Conservation (phyloP, 2,797 vertebrate species). For the Monodelphis domestica region DNA sequence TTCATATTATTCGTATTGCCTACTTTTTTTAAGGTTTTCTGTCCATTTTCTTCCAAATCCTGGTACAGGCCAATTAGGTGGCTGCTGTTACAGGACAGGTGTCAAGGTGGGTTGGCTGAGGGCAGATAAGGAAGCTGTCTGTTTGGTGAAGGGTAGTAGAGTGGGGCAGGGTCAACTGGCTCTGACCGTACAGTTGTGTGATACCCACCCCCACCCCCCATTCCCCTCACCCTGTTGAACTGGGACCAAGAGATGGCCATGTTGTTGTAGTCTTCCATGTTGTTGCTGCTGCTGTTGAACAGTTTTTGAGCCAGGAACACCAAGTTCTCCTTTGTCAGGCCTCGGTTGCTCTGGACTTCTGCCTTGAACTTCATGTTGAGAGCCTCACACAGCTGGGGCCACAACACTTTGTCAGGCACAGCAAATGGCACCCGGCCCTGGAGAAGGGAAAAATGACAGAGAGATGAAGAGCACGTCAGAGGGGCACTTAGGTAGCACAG, state of each 20-base stretch:
- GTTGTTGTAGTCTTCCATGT: constrained; percentile 92
- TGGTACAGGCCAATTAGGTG: background rate
- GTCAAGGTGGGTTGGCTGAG: background rate
- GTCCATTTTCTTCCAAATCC: background rate
- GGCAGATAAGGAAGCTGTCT: background rate
- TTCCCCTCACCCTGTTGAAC: constrained; percentile 91
- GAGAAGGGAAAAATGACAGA: constrained; percentile 71
- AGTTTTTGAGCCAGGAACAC: constrained; percentile 97
- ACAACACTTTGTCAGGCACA: constrained; percentile 94
- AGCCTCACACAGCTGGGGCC: constrained; percentile 95
- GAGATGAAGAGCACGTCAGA: background rate
- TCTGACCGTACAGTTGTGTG: background rate
- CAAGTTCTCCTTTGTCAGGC: constrained; percentile 95
- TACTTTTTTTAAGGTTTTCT: background rate
- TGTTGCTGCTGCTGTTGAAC: constrained; percentile 91
- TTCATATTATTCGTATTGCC: no score
- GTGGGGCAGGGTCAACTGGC: background rate
- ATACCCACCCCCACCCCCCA: background rate
- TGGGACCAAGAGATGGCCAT: constrained; percentile 96
- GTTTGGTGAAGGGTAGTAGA: background rate
- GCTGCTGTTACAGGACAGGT: background rate
- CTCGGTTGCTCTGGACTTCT: constrained; percentile 94
- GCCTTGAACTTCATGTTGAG: constrained; percentile 99
- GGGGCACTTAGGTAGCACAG: no score
- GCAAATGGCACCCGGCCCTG: constrained; percentile 95